Percentiles rank a stretch among this genome's conserved stretches.
Evolutionary conservation across 2,888 invertebrate genomes (phyloP).

Genomic region (Lumbricus terrestris): DNA sequence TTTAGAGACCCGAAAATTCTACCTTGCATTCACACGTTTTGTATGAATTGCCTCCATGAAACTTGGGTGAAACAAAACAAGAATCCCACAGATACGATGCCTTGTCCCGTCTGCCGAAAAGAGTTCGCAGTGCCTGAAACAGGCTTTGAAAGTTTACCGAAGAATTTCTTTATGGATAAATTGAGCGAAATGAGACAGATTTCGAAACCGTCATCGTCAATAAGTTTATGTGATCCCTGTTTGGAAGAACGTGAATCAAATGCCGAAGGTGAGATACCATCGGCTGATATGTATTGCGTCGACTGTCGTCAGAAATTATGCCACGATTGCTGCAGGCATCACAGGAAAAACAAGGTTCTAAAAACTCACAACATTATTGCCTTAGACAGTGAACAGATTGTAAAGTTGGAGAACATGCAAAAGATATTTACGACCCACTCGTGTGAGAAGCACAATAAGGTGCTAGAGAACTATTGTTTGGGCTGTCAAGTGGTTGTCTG

Average conservation of each 20-base stretch:
- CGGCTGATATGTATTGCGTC: neutral
- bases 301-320: neutral
- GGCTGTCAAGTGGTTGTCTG: neutral
- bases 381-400: neutral
- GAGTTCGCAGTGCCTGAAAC: neutral
- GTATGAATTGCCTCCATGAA: neutral
- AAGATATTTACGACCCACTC: neutral
- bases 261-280: neutral
- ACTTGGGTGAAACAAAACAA: neutral
- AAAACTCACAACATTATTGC: neutral
- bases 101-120: neutral
- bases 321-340: neutral
- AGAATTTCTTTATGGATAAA: neutral
- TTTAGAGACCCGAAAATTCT: conserved; percentile 3
- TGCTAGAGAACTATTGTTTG: neutral
- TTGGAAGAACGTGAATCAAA: neutral
- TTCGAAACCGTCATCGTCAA: neutral
- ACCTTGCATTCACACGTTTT: neutral
- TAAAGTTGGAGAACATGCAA: neutral
- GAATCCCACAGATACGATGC: neutral
- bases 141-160: neutral
- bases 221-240: neutral
- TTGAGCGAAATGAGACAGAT: neutral
- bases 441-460: neutral
- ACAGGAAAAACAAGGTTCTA: neutral